Evolutionary conservation across 2,888 invertebrate genomes (phyloP).

Genomic region (Trypoxylon attenuatum): DNA sequence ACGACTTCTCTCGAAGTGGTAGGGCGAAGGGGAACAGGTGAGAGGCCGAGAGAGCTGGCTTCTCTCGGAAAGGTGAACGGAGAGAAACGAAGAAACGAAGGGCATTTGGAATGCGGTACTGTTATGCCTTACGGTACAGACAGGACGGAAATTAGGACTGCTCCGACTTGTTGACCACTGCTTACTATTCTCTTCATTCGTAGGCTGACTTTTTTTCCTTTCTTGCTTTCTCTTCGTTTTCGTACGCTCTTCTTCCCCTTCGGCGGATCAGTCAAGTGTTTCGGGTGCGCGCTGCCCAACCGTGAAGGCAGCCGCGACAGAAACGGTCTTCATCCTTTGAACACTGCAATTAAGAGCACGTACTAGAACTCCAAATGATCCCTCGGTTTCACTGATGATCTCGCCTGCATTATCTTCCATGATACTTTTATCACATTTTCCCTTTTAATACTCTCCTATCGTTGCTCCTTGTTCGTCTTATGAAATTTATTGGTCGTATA

Average conservation of each 20-base stretch:
- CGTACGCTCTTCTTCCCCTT: not conserved
- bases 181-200: constrained; percentile 32
- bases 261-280: not conserved
- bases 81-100: constrained; percentile 68
- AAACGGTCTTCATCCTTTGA: not conserved
- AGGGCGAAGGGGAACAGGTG: constrained; percentile 64
- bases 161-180: constrained; percentile 44
- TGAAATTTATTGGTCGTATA: too few species aligned
- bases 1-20: constrained; percentile 36
- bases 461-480: too few species aligned
- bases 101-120: constrained; percentile 72
- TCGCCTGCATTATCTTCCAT: too few species aligned
- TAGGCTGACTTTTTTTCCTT: not conserved
- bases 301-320: not conserved
- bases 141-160: constrained; percentile 72
- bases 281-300: too few species aligned
- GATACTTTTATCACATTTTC: too few species aligned
- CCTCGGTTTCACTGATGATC: too few species aligned
- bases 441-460: too few species aligned
- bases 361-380: too few species aligned
- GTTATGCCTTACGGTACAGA: constrained; percentile 73
- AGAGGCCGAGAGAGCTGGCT: constrained; percentile 57
- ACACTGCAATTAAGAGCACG: not conserved
- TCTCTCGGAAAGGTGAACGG: constrained; percentile 63
- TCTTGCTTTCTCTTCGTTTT: not conserved